Evolutionary conservation across 1,140 invertebrate species (phyloP).

Genomic region (Brachionus manjavacas): DNA sequence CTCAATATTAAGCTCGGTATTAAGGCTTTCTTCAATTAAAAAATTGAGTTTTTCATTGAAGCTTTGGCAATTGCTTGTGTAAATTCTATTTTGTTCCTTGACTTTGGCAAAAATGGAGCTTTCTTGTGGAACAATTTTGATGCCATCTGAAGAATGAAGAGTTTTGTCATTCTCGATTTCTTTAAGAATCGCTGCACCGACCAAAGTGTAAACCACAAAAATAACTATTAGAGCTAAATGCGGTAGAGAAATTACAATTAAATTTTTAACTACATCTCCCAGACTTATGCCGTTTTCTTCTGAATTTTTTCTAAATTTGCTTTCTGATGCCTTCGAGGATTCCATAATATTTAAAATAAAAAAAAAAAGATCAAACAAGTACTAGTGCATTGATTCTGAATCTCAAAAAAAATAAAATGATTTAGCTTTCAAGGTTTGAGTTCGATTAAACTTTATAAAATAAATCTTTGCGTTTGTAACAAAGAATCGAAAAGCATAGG

Average conservation of each 20-base stretch:
- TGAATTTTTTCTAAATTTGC: not conserved
- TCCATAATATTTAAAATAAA: not conserved
- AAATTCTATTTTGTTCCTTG: not conserved
- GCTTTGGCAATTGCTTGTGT: not conserved
- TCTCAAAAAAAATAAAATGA: not conserved
- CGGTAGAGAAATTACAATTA: not conserved
- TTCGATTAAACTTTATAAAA: conserved; percentile 9
- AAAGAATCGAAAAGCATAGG: not conserved
- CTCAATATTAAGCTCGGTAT: not conserved
- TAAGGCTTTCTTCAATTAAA: not conserved
- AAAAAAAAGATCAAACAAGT: not conserved
- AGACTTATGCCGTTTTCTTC: not conserved
- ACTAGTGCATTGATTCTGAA: not conserved
- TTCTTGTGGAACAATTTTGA: not conserved
- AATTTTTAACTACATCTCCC: not conserved
- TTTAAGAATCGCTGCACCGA: conserved; percentile 32
- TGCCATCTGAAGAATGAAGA: not conserved
- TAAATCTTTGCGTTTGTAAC: not conserved
- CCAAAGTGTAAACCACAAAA: not conserved
- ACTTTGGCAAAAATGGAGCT: not conserved
- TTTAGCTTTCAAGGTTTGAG: not conserved
- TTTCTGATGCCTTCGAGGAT: not conserved
- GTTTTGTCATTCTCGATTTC: conserved; percentile 34
- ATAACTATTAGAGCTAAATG: conserved; percentile 16
- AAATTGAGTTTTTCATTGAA: not conserved